Conservation (phyloP, 2,888 invertebrate species). For the Hesperia comma region DNA sequence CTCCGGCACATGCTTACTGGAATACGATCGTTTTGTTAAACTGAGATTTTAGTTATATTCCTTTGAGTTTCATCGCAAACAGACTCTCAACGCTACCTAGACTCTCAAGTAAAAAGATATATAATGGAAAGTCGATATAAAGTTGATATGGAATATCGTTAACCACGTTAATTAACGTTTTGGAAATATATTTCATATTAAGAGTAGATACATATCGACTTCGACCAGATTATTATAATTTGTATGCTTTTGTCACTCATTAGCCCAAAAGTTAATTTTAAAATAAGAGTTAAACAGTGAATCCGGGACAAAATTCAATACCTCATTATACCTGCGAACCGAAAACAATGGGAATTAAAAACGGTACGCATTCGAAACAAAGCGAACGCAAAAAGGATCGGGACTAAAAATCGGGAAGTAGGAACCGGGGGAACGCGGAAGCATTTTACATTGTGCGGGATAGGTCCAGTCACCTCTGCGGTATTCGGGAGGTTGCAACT, state of each 20-base stretch:
- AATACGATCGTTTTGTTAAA: slow-evolving; percentile 16
- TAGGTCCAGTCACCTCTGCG: slow-evolving; percentile 75
- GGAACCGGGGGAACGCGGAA: slow-evolving; percentile 34
- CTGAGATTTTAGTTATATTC: slow-evolving; percentile 10
- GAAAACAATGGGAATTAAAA: slow-evolving; percentile 22
- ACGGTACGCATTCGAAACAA: slow-evolving; percentile 24
- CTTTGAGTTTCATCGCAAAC: neutral
- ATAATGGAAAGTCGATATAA: too few species aligned
- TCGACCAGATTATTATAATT: too few species aligned
- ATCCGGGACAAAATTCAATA: slow-evolving; percentile 18
- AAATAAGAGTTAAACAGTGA: neutral
- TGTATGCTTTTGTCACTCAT: too few species aligned
- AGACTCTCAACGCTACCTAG: too few species aligned
- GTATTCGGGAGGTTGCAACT: slow-evolving; percentile 75
- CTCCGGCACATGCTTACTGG: slow-evolving; percentile 3
- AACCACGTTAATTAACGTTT: too few species aligned
- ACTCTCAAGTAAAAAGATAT: neutral
- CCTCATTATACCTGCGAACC: slow-evolving; percentile 9
- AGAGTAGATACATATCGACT: too few species aligned
- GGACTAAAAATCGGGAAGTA: slow-evolving; percentile 38
- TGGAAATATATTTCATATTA: too few species aligned
- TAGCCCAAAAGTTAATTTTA: too few species aligned
- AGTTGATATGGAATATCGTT: too few species aligned
- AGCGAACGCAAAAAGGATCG: slow-evolving; percentile 38
- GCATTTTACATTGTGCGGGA: slow-evolving; percentile 40